A percentile compares a stretch with the other conserved stretches of the same genome.
Evolutionary conservation across 1,140 invertebrate genomes (phyloP).

Genomic region (Brachionus plicatilis): DNA sequence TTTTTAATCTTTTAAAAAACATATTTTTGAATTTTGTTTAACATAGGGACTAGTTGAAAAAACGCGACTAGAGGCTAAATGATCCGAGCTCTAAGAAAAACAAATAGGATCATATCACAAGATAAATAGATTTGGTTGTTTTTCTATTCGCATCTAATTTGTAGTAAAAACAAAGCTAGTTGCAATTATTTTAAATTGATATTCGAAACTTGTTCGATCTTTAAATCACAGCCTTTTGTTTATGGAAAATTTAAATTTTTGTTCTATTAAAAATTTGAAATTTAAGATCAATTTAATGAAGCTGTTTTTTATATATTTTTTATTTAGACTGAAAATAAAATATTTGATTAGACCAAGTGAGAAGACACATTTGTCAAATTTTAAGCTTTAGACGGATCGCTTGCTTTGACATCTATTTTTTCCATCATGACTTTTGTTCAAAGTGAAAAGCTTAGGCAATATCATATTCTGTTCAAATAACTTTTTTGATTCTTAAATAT

Average conservation of each 20-base stretch:
- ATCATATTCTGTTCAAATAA: no score
- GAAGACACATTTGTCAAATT: no score
- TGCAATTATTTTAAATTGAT: neutral
- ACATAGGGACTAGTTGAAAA: neutral
- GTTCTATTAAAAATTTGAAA: neutral
- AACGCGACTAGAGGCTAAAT: neutral
- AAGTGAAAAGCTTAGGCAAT: no score
- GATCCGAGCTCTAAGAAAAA: neutral
- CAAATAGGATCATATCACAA: neutral
- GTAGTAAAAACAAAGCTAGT: neutral
- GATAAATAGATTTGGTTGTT: neutral
- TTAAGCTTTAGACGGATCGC: no score
- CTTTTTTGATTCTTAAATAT: no score
- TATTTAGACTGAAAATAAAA: conserved; percentile 17
- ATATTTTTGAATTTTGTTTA: neutral
- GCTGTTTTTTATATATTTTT: neutral
- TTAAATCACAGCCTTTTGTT: neutral
- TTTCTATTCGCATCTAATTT: neutral
- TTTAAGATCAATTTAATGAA: neutral
- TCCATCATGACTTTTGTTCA: no score
- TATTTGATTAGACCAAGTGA: neutral
- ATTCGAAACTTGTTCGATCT: neutral
- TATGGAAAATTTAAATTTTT: neutral
- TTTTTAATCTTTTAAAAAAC: neutral
- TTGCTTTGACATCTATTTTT: no score